Conservation (phyloP, 2,888 invertebrate species). For the Gastrophysa polygoni region DNA sequence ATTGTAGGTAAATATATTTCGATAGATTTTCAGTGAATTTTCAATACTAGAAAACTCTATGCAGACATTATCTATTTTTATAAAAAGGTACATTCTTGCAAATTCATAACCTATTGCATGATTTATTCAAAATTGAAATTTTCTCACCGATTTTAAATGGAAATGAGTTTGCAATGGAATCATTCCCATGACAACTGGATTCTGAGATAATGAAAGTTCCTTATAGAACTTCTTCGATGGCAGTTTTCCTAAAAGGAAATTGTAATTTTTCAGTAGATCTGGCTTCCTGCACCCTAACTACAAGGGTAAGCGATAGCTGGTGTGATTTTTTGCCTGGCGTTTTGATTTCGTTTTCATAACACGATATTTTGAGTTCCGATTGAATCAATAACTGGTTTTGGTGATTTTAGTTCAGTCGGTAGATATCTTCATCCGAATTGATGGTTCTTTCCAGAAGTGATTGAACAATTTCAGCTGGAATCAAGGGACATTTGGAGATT, state of each 20-base stretch:
- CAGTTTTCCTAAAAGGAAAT: conserved; percentile 12
- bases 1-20: too few relatives aligned
- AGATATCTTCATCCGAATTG: background rate
- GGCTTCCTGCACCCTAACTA: conserved; percentile 66
- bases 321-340: conserved; percentile 47
- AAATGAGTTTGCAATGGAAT: too few relatives aligned
- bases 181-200: background rate
- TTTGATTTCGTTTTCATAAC: conserved; percentile 49
- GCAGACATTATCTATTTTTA: too few relatives aligned
- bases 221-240: background rate
- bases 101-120: too few relatives aligned
- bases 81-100: too few relatives aligned
- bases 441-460: background rate
- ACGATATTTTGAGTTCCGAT: conserved; percentile 38
- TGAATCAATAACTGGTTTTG: conserved; percentile 50
- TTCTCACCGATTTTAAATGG: too few relatives aligned
- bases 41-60: too few relatives aligned
- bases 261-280: conserved; percentile 57
- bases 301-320: conserved; percentile 63
- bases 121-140: too few relatives aligned
- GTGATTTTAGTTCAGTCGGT: conserved; percentile 14
- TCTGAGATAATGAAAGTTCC: conserved; percentile 28
- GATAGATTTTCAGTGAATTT: too few relatives aligned
- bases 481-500: too few relatives aligned
- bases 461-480: too few relatives aligned